Evolutionary conservation across 2,888 invertebrate species (phyloP).

Genomic region (Sepiola atlantica): DNA sequence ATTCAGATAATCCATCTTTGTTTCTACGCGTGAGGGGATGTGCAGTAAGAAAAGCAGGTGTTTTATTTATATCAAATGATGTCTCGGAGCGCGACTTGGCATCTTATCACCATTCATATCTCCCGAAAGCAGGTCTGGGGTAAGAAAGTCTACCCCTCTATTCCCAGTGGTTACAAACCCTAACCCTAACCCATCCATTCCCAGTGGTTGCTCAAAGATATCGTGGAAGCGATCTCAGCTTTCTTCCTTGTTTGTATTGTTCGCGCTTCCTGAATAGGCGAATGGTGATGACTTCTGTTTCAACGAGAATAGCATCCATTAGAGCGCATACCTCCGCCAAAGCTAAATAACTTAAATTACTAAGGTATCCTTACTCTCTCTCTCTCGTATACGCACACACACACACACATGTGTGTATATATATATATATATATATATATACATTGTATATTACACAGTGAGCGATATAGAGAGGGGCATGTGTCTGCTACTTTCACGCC

Average conservation of each 20-base stretch:
- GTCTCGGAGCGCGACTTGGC: not conserved
- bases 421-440: conserved; percentile 32
- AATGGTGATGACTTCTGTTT: not conserved
- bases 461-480: too few species aligned
- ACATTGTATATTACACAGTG: not conserved
- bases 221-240: not conserved
- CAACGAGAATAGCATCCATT: too few species aligned
- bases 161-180: not conserved
- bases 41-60: not conserved
- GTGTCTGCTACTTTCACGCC: not conserved
- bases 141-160: not conserved
- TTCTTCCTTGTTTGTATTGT: not conserved
- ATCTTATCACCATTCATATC: not conserved
- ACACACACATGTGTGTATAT: not conserved
- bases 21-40: not conserved
- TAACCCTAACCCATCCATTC: not conserved
- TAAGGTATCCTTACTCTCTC: not conserved
- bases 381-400: not conserved
- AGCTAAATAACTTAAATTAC: not conserved
- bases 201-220: not conserved
- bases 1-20: not conserved
- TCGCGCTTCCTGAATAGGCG: not conserved
- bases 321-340: not conserved
- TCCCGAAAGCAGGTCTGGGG: not conserved
- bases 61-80: not conserved